Evolutionary conservation across 2,113 vertebrate species (phyloP), one percentile per base, ranked within the genome.

Genomic region (Crotophaga sulcirostris): DNA sequence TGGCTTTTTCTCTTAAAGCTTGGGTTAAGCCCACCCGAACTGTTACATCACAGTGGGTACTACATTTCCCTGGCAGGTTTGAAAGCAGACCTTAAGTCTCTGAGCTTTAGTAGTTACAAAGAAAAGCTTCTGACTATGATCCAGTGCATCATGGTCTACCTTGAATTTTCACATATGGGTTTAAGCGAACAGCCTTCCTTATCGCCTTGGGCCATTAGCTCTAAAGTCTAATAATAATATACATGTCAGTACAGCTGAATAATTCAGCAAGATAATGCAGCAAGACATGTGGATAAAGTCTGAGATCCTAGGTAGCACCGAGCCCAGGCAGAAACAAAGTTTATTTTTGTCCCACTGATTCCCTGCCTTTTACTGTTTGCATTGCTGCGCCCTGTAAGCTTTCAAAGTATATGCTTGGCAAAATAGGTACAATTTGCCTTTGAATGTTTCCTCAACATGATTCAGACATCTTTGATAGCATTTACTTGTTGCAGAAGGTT

Each of bases 241-340:
- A 59, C 76, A 33, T 96, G 91, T 89, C 91, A 89, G 91, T 87
- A 68, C 86, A 93, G 73, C 83, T 93, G 77, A 95, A 88, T 64
- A 91, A 63, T 91, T 95, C 73, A 84, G 72, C 38, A 74, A 87
- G 90, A 88, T 91, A 95, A 90, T 79, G 51, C 78, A 91, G 63
- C 67, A 67, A 94, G 89, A 70, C 89, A 55, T 80, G 59, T 74
- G 85, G 49, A 64, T 63, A 66, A 70, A 85, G 31, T 44, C 73
- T 82, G 76, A 81, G 52, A 87, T 78, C 83, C 74, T 38, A 66
- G 62, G 77, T 66, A 68, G 77, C 28, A 63, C 38, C 42, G 49
- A 73, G 68, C 76, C 88, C 75, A 78, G 79, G 56, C 67, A 83
- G 67, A 80, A 93, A 47, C 34, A 2, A 86, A 67, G 81, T 51